Base-by-base conservation (phyloP, 1,140 invertebrate species). In the Dermatophagoides farinae region DNA sequence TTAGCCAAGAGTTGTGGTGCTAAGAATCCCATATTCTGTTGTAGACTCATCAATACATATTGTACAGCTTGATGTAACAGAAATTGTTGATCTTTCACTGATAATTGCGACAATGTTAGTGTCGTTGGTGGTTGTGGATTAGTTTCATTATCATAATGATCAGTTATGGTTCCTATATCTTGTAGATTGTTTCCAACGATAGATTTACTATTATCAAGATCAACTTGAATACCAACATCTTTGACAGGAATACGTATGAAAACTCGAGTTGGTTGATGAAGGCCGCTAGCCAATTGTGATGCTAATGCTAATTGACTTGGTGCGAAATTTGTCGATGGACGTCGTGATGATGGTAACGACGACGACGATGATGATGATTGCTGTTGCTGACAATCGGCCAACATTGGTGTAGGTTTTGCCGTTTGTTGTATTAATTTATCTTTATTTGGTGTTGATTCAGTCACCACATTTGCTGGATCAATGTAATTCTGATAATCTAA, bases 11-110 rank as follows among this genome's bases (percentile, higher is more conserved):
- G 12, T 38, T 54, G 25, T 16, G 18, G 31, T 12, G 18, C 25
- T 10, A 54, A 54, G 2, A 54, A 14, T 12, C 20, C 23, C 39
- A 41, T 46, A 58, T 49, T 58, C 16, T 44, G 57, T 49, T 49
- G 39, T 16, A 44, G n/a, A 20, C 43, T 38, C 10, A 25, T 16
- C 39, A 58, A 44, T 31, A 58, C 22, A 14, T 58, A 38, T 49
- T 46, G 57, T 11, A 58, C 43, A 16, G 57, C 57, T 49, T 58
- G 16, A 11, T 58, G 57, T 25, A 44, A 18, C n/a, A 58, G n/a
- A 9, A 46, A 11, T 58, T 58, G 57, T 22, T 46, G 57, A 12
- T 58, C 57, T 20, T 58, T 58, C 5, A 40, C 1, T 16, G 57
- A 58, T 16, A 58, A 23, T 37, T 58, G 39, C 5, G 12, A 1